A percentile compares a stretch with the other conserved stretches of the same genome.
These are phyloP conservation scores for Meloidogyne chitwoodi DNA, from an alignment of 1,140 invertebrate genomes.

Conservation along the genomic window DNA sequence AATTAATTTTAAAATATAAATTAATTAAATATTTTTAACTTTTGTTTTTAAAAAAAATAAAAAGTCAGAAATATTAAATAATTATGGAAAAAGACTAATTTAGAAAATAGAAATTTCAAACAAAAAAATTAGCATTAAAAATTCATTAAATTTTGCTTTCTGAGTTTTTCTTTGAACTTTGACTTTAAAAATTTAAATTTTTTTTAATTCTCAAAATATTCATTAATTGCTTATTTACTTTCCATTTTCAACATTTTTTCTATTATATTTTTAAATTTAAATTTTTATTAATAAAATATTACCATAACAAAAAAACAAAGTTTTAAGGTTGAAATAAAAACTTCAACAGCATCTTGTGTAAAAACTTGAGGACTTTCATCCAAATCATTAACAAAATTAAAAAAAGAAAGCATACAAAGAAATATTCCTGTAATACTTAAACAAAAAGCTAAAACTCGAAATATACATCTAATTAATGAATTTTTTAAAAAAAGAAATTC, in stretches of 20 bases:
- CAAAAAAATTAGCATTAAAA: too few species aligned
- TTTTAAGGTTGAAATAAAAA: background rate
- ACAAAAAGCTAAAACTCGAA: background rate
- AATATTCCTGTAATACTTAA: background rate
- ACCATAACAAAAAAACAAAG: slow-evolving; percentile 3
- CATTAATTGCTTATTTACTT: too few species aligned
- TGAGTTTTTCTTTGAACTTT: too few species aligned
- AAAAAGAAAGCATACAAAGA: slow-evolving; percentile 9
- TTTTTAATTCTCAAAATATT: too few species aligned
- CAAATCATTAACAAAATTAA: slow-evolving; percentile 7
- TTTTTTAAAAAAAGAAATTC: background rate
- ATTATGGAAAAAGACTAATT: too few species aligned
- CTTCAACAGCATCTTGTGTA: slow-evolving; percentile 1
- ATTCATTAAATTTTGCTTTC: too few species aligned
- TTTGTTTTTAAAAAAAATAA: too few species aligned
- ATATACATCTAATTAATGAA: background rate
- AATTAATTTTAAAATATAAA: too few species aligned
- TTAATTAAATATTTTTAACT: too few species aligned
- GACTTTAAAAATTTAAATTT: too few species aligned
- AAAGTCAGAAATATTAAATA: too few species aligned
- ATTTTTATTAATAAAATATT: background rate
- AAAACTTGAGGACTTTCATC: slow-evolving; percentile 9
- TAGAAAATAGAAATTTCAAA: too few species aligned
- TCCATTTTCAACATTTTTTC: background rate
- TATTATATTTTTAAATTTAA: background rate